A percentile compares a stretch with the other conserved stretches of the same genome.
phyloP scores from a whole-genome alignment of 2,113 vertebrate species.

The Rissa tridactyla region DNA sequence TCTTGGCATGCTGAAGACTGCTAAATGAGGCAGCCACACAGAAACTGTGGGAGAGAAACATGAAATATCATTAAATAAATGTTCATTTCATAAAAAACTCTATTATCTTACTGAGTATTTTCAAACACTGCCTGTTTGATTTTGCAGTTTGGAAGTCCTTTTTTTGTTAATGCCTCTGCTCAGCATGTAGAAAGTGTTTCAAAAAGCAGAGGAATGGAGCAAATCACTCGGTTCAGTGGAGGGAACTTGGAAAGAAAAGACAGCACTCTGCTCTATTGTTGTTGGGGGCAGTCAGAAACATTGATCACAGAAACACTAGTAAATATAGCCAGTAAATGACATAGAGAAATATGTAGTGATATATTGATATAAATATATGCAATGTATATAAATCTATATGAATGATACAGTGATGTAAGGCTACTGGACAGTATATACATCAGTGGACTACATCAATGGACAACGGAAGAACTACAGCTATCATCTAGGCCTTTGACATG shows the following conservation, averaged over 20 bases:
- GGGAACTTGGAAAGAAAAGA: neutral
- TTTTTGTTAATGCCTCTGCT: neutral
- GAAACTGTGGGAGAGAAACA: neutral
- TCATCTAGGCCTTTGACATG: neutral
- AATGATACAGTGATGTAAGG: neutral
- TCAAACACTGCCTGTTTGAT: neutral
- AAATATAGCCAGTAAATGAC: neutral
- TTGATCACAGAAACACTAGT: neutral
- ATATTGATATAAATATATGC: neutral
- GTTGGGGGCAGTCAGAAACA: neutral
- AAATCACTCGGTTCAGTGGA: neutral
- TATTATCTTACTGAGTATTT: neutral
- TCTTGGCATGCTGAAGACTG: neutral
- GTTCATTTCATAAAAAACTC: neutral
- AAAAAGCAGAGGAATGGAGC: neutral
- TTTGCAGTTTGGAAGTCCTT: neutral
- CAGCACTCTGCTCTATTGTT: accelerated
- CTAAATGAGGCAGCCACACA: neutral
- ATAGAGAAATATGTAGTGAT: neutral
- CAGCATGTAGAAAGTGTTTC: neutral
- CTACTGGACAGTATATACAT: neutral
- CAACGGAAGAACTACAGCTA: neutral
- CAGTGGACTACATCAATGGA: neutral
- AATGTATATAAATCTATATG: neutral
- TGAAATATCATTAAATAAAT: neutral